Evolutionary conservation across 2,113 vertebrate genomes (phyloP), one percentile per base, ranked within the genome.

Genomic region (mouse (Mus musculus)): DNA sequence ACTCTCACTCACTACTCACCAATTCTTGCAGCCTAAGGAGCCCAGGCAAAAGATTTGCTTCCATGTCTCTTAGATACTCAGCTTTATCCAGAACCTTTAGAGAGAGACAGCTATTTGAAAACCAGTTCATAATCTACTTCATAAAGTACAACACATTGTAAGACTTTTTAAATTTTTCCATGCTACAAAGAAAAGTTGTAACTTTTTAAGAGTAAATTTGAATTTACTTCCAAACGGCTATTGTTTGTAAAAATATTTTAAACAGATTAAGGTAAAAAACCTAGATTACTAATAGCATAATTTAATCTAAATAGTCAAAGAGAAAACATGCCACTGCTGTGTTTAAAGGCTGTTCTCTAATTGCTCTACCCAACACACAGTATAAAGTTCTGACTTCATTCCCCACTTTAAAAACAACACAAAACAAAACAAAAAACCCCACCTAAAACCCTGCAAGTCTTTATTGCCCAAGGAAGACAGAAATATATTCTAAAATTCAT

Each of bases 11-110:
- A 89, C 94, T 63, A 98, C 99, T 99, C 98, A 99, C 99, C 99
- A 99, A 88, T 97, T 99, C 99, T 81, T 99, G 99, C 93, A 99
- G 99, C 59, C 99, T 99, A 96, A 99, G 99, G 92, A 99, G 99
- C 1, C 99, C 99, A 75, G 99, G 99, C 86, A 99, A 98, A 95
- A 99, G 97, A 93, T 99, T 99, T 95, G 98, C 98, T 93, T 99
- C 99, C 97, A 99, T 98, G 86, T 99, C 99, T 97, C 99, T 99
- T 92, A 99, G 98, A 89, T 99, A 98, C 67, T 99, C 99, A 0
- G 99, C 99, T 98, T 99, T 99, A 98, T 99, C 99, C 96, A 99
- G 98, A 30, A 99, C 99, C 99, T 99, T 97, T 95, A 96, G 97
- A 89, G 17, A 96, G 76, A 93, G 52, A 93, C 81, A 36, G 20